Evolutionary conservation across 2,888 invertebrate species (phyloP).

Genomic region (Acanthosoma haemorrhoidale): DNA sequence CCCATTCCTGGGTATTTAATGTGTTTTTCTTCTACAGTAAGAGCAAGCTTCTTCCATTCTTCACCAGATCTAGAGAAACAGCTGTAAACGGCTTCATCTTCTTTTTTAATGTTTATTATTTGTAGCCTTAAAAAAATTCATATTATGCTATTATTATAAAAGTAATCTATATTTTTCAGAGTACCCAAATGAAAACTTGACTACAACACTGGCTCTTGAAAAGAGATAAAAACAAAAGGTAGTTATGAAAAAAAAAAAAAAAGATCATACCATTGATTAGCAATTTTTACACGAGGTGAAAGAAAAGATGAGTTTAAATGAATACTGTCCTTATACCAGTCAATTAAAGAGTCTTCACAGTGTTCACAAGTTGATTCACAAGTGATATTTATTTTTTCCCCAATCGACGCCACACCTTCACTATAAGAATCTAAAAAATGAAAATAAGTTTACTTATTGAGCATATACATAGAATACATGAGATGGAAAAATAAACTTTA

Average conservation of each 20-base stretch:
- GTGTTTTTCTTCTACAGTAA: constrained; percentile 26
- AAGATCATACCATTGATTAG: background rate
- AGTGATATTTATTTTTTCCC: background rate
- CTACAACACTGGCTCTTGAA: no score
- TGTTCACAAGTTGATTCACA: background rate
- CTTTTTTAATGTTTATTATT: constrained; percentile 50
- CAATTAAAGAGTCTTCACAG: background rate
- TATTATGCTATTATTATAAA: background rate
- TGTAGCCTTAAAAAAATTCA: constrained; percentile 38
- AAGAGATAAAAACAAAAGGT: no score
- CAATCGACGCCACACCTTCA: background rate
- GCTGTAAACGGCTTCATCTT: constrained; percentile 51
- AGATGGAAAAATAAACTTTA: no score
- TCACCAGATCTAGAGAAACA: constrained; percentile 43
- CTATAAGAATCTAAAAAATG: background rate
- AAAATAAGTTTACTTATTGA: background rate
- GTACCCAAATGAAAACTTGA: no score
- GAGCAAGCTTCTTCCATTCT: constrained; percentile 42
- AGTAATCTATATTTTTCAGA: background rate
- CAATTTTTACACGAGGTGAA: background rate
- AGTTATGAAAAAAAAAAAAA: background rate
- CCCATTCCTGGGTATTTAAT: background rate
- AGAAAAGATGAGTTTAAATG: background rate
- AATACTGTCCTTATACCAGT: background rate
- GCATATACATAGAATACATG: no score